phyloP scores from a whole-genome alignment of 1,140 invertebrate genomes.

The Lithobius niger region DNA sequence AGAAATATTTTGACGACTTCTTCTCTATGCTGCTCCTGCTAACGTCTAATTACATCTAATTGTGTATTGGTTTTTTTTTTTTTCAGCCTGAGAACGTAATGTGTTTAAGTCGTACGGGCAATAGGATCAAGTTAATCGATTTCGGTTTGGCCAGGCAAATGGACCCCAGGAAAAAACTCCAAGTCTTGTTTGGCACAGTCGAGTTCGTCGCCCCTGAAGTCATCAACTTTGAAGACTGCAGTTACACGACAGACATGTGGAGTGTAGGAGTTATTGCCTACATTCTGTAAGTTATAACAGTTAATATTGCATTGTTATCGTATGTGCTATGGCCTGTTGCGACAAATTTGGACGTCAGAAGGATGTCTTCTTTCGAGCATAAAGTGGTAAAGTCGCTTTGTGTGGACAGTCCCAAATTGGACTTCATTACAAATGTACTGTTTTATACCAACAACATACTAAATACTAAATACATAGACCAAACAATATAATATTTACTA shows the following conservation, averaged over 20 bases:
- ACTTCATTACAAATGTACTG: no score
- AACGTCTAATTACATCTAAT: no score
- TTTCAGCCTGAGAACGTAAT: conserved; percentile 90
- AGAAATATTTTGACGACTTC: no score
- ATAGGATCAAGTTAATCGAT: conserved; percentile 95
- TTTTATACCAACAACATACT: no score
- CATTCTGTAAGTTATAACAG: conserved; percentile 82
- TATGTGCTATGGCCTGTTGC: background rate
- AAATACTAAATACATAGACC: no score
- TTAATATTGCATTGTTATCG: background rate
- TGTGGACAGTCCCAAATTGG: no score
- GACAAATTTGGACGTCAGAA: no score
- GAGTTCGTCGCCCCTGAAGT: conserved; percentile 98
- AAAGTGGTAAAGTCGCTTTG: no score
- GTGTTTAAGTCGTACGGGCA: conserved; percentile 84
- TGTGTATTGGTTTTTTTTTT: conserved; percentile 21
- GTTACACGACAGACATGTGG: conserved; percentile 95
- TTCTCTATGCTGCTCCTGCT: no score
- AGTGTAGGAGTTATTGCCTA: conserved; percentile 94
- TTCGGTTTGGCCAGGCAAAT: conserved; percentile 88
- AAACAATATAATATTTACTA: no score
- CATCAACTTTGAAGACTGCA: conserved; percentile 93
- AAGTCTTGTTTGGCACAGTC: conserved; percentile 91
- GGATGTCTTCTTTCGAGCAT: no score
- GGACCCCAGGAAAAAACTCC: conserved; percentile 78